Evolutionary conservation across 2,888 invertebrate genomes (phyloP).

Genomic region (Teleogryllus oceanicus): DNA sequence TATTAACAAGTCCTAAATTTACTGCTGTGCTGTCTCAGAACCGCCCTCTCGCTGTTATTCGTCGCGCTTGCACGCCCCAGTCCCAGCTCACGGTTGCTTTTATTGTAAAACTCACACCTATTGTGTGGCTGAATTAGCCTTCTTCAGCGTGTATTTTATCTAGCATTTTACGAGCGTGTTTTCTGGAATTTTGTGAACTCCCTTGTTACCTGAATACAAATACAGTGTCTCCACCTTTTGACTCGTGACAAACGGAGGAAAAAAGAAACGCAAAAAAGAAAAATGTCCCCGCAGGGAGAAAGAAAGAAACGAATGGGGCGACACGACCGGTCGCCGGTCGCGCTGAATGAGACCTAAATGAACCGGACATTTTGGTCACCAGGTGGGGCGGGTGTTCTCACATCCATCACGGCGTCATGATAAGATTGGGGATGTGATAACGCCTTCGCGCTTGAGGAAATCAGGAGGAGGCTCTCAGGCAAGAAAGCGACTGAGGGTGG

Average conservation of each 20-base stretch:
- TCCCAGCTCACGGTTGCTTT: neutral
- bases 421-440: constrained; percentile 10
- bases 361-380: neutral
- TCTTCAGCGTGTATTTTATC: constrained; percentile 18
- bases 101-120: constrained; percentile 18
- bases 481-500: too few relatives aligned
- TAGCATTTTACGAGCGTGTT: constrained; percentile 1
- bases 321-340: constrained; percentile 4
- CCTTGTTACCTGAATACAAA: constrained; percentile 12
- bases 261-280: neutral
- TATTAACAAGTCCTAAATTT: too few relatives aligned
- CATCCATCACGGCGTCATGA: neutral
- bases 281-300: neutral
- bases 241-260: constrained; percentile 10
- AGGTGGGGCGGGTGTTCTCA: neutral
- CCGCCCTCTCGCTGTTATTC: too few relatives aligned
- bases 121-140: constrained; percentile 18
- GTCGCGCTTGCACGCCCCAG: too few relatives aligned
- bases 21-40: too few relatives aligned
- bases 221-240: constrained; percentile 18
- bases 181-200: neutral
- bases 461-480: too few relatives aligned
- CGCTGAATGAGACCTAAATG: neutral
- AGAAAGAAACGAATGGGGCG: neutral
- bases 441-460: neutral